A percentile compares a stretch with the other conserved stretches of the same genome.
These are phyloP conservation scores for Emydocephalus ijimae DNA, from an alignment of 2,113 vertebrate genomes.

Conservation along the genomic window DNA sequence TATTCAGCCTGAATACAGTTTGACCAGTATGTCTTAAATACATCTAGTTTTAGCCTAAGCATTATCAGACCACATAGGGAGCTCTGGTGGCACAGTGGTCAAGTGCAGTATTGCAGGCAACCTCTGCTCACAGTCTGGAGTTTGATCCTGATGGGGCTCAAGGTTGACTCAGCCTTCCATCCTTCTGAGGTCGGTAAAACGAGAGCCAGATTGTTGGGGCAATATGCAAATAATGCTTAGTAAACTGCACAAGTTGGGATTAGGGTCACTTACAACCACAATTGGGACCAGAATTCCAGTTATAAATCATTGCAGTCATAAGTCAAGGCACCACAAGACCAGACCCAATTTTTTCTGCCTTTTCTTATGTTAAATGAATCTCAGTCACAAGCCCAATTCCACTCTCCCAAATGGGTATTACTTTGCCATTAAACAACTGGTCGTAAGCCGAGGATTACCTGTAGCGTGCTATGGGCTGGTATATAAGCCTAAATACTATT, in stretches of 20 bases:
- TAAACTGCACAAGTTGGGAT: not conserved
- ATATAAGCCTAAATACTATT: not conserved
- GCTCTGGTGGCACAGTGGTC: not conserved
- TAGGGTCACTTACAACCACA: not conserved
- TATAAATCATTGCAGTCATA: not conserved
- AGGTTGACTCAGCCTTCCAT: not conserved
- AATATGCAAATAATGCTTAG: not conserved
- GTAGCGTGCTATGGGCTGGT: not conserved
- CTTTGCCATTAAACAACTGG: not conserved
- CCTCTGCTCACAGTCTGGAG: not conserved
- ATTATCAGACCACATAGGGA: not conserved
- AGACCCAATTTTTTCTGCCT: not conserved
- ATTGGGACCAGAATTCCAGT: not conserved
- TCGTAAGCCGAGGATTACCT: not conserved
- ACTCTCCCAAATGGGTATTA: not conserved
- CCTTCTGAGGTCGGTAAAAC: not conserved
- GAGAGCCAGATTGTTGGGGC: not conserved
- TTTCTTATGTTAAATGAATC: not conserved
- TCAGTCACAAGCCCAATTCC: not conserved
- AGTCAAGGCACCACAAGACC: not conserved
- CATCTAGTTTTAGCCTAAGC: not conserved
- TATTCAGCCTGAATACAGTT: not conserved
- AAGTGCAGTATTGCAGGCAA: not conserved
- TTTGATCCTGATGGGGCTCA: not conserved
- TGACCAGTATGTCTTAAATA: not conserved